A percentile compares a stretch with the other conserved stretches of the same genome.
Evolutionary conservation across 2,113 vertebrate genomes (phyloP).

Genomic region (Mus spicilegus): DNA sequence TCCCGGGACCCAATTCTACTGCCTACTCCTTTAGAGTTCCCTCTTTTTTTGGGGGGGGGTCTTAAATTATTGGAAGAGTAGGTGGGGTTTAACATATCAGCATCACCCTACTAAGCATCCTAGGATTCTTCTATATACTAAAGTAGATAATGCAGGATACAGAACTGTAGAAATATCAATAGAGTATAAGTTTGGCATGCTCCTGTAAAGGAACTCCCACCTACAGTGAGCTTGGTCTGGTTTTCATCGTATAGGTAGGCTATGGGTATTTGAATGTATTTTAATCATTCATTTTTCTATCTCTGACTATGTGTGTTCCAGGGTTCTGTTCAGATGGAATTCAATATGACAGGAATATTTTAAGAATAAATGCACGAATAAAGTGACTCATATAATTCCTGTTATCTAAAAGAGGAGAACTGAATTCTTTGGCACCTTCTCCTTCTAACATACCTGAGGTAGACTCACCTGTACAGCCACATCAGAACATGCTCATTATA

Average conservation of each 20-base stretch:
- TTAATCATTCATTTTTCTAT: background rate
- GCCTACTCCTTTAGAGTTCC: background rate
- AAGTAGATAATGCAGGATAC: background rate
- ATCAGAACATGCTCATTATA: background rate
- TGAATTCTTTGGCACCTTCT: constrained; percentile 21
- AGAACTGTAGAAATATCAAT: background rate
- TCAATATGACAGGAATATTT: constrained; percentile 9
- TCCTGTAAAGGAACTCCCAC: background rate
- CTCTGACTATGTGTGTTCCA: background rate
- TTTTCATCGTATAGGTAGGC: background rate
- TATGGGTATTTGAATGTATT: background rate
- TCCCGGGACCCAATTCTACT: background rate
- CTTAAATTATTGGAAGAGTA: background rate
- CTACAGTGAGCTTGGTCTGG: background rate
- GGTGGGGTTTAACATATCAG: background rate
- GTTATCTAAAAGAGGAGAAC: background rate
- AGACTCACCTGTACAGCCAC: background rate
- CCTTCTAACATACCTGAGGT: background rate
- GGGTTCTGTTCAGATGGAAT: background rate
- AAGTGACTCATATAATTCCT: background rate
- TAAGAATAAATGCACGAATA: background rate
- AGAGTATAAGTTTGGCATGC: background rate
- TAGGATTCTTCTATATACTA: background rate
- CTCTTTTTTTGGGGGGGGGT: background rate
- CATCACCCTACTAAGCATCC: background rate